Conservation (phyloP, 2,113 vertebrate genomes). For the Pachyramphus minor region DNA sequence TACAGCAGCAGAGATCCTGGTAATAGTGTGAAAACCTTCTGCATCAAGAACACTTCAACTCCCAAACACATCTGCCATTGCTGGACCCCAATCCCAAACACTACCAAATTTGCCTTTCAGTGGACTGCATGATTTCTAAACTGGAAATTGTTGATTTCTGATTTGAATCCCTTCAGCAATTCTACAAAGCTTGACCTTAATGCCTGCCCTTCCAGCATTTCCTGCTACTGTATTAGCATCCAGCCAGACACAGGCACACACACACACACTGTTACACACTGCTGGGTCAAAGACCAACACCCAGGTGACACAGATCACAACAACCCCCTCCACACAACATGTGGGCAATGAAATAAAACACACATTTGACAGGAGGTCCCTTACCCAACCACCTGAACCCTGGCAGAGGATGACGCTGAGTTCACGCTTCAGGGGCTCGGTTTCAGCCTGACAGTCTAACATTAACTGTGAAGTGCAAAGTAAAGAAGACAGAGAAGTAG, state of each 20-base stretch:
- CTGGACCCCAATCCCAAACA: neutral
- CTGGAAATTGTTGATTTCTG: neutral
- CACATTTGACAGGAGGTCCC: neutral
- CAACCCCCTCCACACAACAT: neutral
- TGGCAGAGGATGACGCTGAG: neutral
- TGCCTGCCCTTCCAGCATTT: neutral
- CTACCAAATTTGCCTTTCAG: neutral
- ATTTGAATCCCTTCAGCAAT: neutral
- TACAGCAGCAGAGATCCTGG: neutral
- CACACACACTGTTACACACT: rapidly evolving
- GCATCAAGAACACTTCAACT: neutral
- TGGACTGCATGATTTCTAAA: neutral
- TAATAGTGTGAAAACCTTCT: neutral
- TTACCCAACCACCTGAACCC: neutral
- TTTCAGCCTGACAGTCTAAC: neutral
- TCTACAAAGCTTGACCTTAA: neutral
- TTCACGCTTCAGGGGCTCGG: neutral
- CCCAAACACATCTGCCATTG: neutral
- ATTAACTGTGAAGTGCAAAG: neutral
- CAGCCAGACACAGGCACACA: neutral
- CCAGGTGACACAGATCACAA: neutral
- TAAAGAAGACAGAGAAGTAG: neutral
- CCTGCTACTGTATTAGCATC: neutral
- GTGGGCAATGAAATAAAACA: neutral
- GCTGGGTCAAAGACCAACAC: neutral